These are phyloP conservation scores for Tadarida brasiliensis DNA, from an alignment of 2,797 vertebrate genomes.

Conservation along the genomic window DNA sequence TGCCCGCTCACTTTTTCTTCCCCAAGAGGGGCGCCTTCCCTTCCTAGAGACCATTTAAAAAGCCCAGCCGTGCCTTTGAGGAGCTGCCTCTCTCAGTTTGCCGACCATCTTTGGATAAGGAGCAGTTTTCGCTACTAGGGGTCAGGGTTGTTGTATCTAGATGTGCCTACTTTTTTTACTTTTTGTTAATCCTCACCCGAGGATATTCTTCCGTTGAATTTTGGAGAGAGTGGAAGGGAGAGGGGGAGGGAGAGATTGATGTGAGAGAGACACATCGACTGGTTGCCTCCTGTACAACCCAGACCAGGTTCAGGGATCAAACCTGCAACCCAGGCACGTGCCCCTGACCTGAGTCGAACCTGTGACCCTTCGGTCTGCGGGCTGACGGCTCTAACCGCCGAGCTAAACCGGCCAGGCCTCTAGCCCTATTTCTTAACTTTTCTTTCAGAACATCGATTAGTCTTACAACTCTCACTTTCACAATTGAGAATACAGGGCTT, in stretches of 20 bases:
- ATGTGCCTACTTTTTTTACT: neutral
- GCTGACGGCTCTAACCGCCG: too few relatives aligned
- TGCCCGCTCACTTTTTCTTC: neutral
- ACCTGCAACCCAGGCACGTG: too few relatives aligned
- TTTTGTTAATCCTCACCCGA: too few relatives aligned
- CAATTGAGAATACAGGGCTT: neutral
- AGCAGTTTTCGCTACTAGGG: neutral
- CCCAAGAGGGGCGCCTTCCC: neutral
- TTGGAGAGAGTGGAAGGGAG: too few relatives aligned
- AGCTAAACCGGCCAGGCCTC: too few relatives aligned
- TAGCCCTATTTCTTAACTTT: neutral
- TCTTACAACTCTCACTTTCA: neutral
- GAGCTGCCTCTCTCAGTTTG: neutral
- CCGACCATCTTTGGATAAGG: neutral
- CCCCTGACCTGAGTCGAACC: too few relatives aligned
- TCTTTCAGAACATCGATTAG: neutral
- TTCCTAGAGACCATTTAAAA: neutral
- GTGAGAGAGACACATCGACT: too few relatives aligned
- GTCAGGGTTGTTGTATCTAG: neutral
- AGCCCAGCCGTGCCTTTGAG: neutral
- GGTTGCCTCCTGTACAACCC: too few relatives aligned
- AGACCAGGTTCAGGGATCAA: too few relatives aligned
- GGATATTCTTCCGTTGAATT: too few relatives aligned
- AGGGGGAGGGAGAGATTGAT: too few relatives aligned
- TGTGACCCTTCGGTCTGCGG: too few relatives aligned